These are phyloP conservation scores for Dicaeum eximium DNA, from an alignment of 2,113 vertebrate genomes.

Conservation along the genomic window DNA sequence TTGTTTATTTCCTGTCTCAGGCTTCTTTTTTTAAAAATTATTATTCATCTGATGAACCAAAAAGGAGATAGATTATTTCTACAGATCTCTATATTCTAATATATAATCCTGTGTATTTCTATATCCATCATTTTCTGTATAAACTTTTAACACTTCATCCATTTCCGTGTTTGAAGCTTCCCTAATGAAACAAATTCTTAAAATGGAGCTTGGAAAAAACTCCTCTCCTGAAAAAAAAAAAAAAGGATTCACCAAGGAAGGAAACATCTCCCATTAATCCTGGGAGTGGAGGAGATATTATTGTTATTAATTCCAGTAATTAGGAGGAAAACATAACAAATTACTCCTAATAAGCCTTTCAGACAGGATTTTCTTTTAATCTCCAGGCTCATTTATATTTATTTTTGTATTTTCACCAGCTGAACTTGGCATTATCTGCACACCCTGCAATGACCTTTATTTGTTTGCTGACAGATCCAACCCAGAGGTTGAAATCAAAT, in stretches of 20 bases:
- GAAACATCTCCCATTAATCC: constrained; percentile 8
- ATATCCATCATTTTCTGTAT: neutral
- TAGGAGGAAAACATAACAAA: constrained; percentile 65
- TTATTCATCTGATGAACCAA: neutral
- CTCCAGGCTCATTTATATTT: constrained; percentile 51
- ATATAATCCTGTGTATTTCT: neutral
- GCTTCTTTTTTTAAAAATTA: neutral
- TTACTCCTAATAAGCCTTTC: constrained; percentile 57
- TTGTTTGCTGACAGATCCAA: neutral
- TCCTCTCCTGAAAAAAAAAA: neutral
- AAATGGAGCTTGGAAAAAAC: neutral
- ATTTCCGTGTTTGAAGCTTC: neutral
- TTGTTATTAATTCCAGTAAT: constrained; percentile 67
- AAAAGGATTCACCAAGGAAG: neutral
- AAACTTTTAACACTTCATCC: neutral
- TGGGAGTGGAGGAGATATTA: constrained; percentile 11
- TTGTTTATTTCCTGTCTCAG: neutral
- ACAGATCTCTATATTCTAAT: neutral
- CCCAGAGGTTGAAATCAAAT: neutral
- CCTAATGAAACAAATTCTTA: neutral
- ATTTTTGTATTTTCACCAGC: neutral
- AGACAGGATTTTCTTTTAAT: constrained; percentile 59
- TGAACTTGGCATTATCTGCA: neutral
- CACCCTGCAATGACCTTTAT: neutral
- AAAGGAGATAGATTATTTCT: neutral